Evolutionary conservation across 2,888 invertebrate species (phyloP), one percentile per base, ranked within the genome.

Genomic region (Trilocha varians): DNA sequence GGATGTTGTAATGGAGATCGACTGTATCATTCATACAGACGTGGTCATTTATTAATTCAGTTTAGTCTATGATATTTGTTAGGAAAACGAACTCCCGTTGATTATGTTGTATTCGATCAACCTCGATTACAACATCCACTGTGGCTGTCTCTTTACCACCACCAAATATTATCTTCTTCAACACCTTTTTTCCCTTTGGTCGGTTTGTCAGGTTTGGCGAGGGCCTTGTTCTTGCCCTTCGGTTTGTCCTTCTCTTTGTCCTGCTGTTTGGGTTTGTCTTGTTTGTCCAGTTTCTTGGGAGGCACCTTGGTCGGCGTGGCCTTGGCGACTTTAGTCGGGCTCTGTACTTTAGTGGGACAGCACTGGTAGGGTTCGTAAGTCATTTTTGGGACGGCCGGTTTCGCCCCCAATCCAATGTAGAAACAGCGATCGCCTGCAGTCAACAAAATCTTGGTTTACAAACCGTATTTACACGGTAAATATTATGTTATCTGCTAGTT

Each of bases 401-500:
- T 92, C 88, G 93, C 93, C 88, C 94, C 94, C 91, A 95, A 91
- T 89, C 95, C 95, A 90, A 95, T 93, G 93, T 94, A 94, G 94
- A 95, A 95, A 92, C 95, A 95, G 91, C 94, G 94, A 92, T 95
- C 95, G 93, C 95, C 95, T 95, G 94, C 93, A 91, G 91, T 90
- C 92, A 91, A 92, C 92, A 93, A 93, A 93, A 93, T 91, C 90
- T 88, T 90, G 70, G 66, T 91, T 90, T 89, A 87, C 84, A 80
- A 82, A 70, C 82, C 78, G 79, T 71, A 77, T 67, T 74, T 57
- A 75, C 67, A 66, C 66, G 61, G 67, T 68, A 62, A 59, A 68
- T 55, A 72, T 71, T 70, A 65, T 75, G 75, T 77, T 78, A 79
- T 76, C 74, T 75, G 71, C 72, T 52, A 64, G 78, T 82, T 83